These are phyloP conservation scores for Antechinus flavipes DNA, from an alignment of 2,113 vertebrate genomes.

Conservation along the genomic window DNA sequence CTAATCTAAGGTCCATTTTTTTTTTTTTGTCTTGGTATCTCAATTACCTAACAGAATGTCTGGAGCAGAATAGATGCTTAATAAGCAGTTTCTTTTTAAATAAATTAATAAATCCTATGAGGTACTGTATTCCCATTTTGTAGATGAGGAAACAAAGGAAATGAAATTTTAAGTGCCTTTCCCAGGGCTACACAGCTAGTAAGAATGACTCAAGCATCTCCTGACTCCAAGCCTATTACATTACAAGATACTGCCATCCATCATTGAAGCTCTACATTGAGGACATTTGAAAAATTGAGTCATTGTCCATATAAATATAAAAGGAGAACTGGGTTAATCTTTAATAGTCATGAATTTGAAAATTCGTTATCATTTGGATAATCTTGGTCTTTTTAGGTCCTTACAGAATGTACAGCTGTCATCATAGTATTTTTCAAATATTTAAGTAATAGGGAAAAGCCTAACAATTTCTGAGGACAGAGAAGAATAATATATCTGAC, in stretches of 20 bases:
- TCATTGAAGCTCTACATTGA: background rate
- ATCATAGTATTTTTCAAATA: background rate
- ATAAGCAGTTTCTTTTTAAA: background rate
- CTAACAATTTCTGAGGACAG: background rate
- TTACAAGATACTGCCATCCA: background rate
- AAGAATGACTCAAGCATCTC: background rate
- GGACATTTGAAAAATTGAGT: background rate
- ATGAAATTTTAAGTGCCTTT: background rate
- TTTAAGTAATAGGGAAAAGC: background rate
- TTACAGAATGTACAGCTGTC: background rate
- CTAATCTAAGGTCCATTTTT: background rate
- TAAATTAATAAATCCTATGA: background rate
- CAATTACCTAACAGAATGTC: background rate
- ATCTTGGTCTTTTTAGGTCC: background rate
- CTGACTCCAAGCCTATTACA: background rate
- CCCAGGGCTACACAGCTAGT: background rate
- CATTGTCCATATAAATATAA: background rate
- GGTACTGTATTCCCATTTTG: background rate
- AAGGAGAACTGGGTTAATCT: background rate
- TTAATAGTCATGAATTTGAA: background rate
- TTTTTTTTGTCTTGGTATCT: background rate
- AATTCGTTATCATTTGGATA: background rate
- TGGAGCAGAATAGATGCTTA: background rate
- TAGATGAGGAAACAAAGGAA: background rate
- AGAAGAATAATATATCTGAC: background rate